phyloP scores from a whole-genome alignment of 2,888 invertebrate genomes.

The Troilus luridus region DNA sequence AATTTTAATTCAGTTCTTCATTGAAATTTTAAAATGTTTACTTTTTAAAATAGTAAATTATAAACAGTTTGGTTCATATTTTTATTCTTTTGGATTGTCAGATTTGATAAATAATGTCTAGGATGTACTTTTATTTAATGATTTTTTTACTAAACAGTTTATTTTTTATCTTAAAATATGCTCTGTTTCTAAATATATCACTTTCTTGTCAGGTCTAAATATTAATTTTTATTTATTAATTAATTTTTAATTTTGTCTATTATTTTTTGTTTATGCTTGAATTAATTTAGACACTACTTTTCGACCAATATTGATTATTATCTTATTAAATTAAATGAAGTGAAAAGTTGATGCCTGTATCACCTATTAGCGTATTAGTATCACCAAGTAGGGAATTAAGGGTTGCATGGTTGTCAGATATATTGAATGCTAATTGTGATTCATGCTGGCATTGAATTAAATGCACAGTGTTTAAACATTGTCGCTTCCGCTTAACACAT shows the following conservation, averaged over 20 bases:
- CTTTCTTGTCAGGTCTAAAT: neutral
- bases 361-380: neutral
- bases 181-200: neutral
- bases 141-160: neutral
- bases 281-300: neutral
- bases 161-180: neutral
- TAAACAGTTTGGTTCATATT: neutral
- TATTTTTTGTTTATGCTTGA: too few relatives aligned
- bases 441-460: neutral
- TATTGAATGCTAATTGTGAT: neutral
- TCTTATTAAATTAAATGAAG: neutral
- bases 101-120: neutral
- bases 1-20: too few relatives aligned
- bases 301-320: neutral
- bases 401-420: neutral
- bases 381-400: neutral
- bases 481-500: constrained; percentile 11
- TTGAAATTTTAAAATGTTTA: neutral
- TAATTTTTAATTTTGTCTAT: too few relatives aligned
- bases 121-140: neutral
- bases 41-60: neutral
- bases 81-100: neutral
- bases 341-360: neutral
- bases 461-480: neutral
- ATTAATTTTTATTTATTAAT: too few relatives aligned